A percentile compares a stretch with the other conserved stretches of the same genome.
These are phyloP conservation scores for Zaprionus davidi DNA, from an alignment of 1,140 invertebrate species.

Conservation along the genomic window DNA sequence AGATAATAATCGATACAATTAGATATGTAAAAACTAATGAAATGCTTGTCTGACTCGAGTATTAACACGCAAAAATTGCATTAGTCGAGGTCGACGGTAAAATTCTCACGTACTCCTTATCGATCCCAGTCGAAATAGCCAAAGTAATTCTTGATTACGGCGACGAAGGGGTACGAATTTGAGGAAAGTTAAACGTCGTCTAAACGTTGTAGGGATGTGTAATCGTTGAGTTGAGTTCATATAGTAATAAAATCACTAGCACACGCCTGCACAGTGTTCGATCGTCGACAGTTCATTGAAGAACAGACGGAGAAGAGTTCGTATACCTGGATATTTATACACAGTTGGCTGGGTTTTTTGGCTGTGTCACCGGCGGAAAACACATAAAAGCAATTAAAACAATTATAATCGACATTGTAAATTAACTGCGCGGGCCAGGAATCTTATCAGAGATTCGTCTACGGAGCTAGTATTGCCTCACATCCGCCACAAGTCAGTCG, in stretches of 20 bases:
- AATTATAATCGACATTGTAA: constrained; percentile 18
- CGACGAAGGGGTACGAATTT: not conserved
- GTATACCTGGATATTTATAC: not conserved
- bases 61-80: constrained; percentile 13
- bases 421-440: not conserved
- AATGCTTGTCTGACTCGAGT: not conserved
- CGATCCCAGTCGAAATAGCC: constrained; percentile 18
- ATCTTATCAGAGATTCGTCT: constrained; percentile 28
- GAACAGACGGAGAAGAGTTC: not conserved
- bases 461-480: not conserved
- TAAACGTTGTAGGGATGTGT: not conserved
- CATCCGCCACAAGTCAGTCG: not conserved
- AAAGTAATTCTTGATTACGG: constrained; percentile 9
- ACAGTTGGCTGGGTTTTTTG: not conserved
- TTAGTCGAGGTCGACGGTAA: constrained; percentile 21
- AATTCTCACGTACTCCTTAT: constrained; percentile 72
- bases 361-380: not conserved
- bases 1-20: not conserved
- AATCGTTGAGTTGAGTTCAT: not conserved
- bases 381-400: constrained; percentile 38
- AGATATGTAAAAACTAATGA: not conserved
- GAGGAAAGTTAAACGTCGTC: not conserved
- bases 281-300: constrained; percentile 2
- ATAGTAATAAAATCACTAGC: not conserved
- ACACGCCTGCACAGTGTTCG: not conserved